Evolutionary conservation across 2,888 invertebrate species (phyloP).

Genomic region (Aspidiotus rigidus): DNA sequence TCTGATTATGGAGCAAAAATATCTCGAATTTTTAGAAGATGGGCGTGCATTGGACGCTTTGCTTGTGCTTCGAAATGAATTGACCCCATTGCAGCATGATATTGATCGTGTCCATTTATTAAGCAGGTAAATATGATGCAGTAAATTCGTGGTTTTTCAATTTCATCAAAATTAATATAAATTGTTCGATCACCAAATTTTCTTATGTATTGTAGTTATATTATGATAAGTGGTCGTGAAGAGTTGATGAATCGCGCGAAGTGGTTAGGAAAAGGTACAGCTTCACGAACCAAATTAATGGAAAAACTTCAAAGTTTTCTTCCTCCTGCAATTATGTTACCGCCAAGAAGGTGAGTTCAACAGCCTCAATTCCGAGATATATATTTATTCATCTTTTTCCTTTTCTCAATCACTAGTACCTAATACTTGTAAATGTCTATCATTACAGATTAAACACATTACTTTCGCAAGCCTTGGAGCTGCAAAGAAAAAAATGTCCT

Average conservation of each 20-base stretch:
- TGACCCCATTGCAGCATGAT: constrained; percentile 90
- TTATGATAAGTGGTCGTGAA: constrained; percentile 74
- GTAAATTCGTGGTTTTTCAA: too few species aligned
- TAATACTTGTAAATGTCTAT: background rate
- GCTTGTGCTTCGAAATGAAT: constrained; percentile 87
- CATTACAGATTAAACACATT: constrained; percentile 60
- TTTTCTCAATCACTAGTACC: too few species aligned
- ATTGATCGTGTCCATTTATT: constrained; percentile 87
- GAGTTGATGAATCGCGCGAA: constrained; percentile 51
- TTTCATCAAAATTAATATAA: too few species aligned
- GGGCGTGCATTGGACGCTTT: constrained; percentile 85
- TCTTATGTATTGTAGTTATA: constrained; percentile 57
- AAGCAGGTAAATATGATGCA: constrained; percentile 44
- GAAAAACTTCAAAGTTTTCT: constrained; percentile 79
- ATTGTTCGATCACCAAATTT: too few species aligned
- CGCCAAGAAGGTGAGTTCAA: constrained; percentile 56
- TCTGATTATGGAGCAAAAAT: constrained; percentile 91
- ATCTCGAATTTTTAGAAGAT: constrained; percentile 89
- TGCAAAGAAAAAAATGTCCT: constrained; percentile 81
- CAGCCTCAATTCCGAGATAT: background rate
- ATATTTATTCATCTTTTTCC: too few species aligned
- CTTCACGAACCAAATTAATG: constrained; percentile 66
- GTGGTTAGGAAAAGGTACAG: constrained; percentile 68
- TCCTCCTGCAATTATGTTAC: constrained; percentile 93
- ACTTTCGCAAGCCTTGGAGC: constrained; percentile 77